Conservation (phyloP, 2,888 invertebrate genomes). For the Orthosia incerta region DNA sequence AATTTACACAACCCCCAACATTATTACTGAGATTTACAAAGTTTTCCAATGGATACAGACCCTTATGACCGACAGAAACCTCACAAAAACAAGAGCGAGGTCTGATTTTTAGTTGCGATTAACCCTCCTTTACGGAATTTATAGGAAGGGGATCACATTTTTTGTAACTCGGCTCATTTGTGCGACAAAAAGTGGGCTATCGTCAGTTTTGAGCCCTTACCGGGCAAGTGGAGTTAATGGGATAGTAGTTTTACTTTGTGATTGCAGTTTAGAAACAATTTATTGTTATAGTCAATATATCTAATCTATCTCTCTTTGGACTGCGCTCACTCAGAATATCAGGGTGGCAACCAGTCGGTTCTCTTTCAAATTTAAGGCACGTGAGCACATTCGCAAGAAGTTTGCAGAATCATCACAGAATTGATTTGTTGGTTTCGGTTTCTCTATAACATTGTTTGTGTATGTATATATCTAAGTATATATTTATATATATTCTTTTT, state of each 20-base stretch:
- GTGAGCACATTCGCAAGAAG: too few relatives aligned
- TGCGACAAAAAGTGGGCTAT: conserved; percentile 24
- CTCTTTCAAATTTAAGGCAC: too few relatives aligned
- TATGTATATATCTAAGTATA: too few relatives aligned
- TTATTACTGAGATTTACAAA: too few relatives aligned
- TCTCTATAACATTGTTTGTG: too few relatives aligned
- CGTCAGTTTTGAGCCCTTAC: conserved; percentile 10
- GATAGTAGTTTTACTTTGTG: conserved; percentile 12
- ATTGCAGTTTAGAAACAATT: conserved; percentile 1
- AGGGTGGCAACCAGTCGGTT: too few relatives aligned
- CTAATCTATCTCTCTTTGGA: too few relatives aligned
- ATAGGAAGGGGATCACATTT: conserved; percentile 65
- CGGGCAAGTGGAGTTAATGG: conserved; percentile 32
- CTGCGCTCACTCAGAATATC: too few relatives aligned
- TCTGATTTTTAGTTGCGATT: conserved; percentile 69
- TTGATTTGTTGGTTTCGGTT: too few relatives aligned
- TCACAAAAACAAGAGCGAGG: conserved; percentile 66
- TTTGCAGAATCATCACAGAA: too few relatives aligned
- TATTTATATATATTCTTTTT: too few relatives aligned
- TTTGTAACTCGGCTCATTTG: conserved; percentile 62
- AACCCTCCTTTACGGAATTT: conserved; percentile 71
- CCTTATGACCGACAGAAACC: conserved; percentile 45
- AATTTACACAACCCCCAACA: neutral
- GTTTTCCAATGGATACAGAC: neutral
- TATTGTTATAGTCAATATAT: too few relatives aligned